Evolutionary conservation across 2,113 vertebrate species (phyloP).

Genomic region (Protobothrops mucrosquamatus): DNA sequence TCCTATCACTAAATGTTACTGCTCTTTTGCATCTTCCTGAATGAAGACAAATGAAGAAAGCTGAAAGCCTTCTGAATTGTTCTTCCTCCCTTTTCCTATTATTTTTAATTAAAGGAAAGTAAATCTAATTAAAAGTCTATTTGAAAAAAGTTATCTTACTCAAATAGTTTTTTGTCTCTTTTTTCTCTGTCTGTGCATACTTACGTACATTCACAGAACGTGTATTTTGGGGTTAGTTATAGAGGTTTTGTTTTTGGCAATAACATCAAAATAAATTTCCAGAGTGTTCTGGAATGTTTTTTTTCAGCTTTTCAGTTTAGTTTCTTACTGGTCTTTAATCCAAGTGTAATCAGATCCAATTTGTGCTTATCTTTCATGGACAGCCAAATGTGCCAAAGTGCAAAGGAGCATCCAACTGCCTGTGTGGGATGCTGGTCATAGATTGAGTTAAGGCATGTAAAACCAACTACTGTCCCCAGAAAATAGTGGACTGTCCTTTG

Average conservation of each 20-base stretch:
- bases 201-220: background rate
- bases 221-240: background rate
- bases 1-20: background rate
- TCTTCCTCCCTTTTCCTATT: background rate
- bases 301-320: background rate
- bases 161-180: background rate
- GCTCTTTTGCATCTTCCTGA: background rate
- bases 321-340: background rate
- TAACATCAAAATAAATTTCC: background rate
- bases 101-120: background rate
- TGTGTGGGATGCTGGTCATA: background rate
- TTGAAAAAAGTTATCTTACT: background rate
- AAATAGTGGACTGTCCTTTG: background rate
- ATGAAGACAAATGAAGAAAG: background rate
- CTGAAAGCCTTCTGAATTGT: background rate
- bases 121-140: background rate
- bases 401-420: background rate
- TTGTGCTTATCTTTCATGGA: background rate
- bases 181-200: background rate
- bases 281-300: background rate
- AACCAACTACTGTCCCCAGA: background rate
- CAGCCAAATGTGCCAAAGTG: background rate
- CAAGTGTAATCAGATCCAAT: background rate
- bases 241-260: background rate
- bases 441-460: background rate